phyloP scores from a whole-genome alignment of 2,888 invertebrate species.

The Ornithoptera alexandrae region DNA sequence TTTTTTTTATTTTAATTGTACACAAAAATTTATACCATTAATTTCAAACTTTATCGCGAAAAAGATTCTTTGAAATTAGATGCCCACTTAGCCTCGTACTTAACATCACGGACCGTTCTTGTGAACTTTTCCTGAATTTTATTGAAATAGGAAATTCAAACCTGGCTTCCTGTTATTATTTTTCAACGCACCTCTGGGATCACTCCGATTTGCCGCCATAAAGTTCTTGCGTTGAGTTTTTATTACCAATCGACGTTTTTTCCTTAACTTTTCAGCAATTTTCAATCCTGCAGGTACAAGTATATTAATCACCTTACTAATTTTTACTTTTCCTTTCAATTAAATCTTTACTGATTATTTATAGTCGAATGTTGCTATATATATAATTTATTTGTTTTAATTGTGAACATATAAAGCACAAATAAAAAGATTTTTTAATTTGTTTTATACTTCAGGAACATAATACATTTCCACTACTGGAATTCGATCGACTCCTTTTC shows the following conservation, averaged over 20 bases:
- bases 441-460: too few relatives aligned
- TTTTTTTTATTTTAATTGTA: too few relatives aligned
- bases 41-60: not conserved
- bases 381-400: too few relatives aligned
- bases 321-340: not conserved
- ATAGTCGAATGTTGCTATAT: too few relatives aligned
- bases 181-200: conserved; percentile 23
- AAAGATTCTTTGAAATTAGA: conserved; percentile 7
- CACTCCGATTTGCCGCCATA: conserved; percentile 9
- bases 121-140: conserved; percentile 20
- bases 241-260: conserved; percentile 45
- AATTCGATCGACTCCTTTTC: too few relatives aligned
- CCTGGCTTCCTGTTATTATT: conserved; percentile 18
- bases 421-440: too few relatives aligned
- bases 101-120: conserved; percentile 19
- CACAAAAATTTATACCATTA: not conserved
- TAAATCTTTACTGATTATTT: not conserved
- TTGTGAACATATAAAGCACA: too few relatives aligned
- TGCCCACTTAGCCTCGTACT: conserved; percentile 12
- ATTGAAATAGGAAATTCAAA: conserved; percentile 24
- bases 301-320: conserved; percentile 12
- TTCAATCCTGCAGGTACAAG: conserved; percentile 36
- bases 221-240: conserved; percentile 33
- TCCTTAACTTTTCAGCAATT: conserved; percentile 41
- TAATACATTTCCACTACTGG: too few relatives aligned